Conservation (phyloP, 2,888 invertebrate genomes). For the Actias luna region DNA sequence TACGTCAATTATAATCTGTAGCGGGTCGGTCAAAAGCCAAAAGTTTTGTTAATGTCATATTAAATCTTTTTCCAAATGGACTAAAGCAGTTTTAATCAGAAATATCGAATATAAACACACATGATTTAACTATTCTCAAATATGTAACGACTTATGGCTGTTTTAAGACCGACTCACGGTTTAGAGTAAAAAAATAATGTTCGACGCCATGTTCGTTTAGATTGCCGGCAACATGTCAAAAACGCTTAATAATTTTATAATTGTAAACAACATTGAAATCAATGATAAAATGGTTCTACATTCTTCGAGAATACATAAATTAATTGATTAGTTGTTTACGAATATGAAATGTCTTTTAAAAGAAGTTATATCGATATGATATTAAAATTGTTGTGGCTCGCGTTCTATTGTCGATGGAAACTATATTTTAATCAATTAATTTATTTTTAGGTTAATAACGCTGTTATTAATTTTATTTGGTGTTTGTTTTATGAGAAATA, state of each 20-base stretch:
- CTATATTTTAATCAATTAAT: conserved; percentile 60
- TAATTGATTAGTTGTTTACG: conserved; percentile 41
- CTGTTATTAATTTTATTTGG: conserved; percentile 60
- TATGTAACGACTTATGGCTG: no score
- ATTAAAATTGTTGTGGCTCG: conserved; percentile 77
- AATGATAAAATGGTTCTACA: conserved; percentile 4
- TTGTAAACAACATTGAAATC: conserved; percentile 32
- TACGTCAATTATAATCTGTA: no score
- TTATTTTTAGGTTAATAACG: conserved; percentile 69
- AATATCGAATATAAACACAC: no score
- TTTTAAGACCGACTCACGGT: no score
- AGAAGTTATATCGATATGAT: conserved; percentile 71
- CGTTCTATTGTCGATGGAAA: conserved; percentile 53
- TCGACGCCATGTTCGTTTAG: background rate
- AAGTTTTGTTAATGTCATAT: no score
- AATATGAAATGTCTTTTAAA: conserved; percentile 50
- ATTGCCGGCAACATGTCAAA: conserved; percentile 25
- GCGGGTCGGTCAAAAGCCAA: no score
- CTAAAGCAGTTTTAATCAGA: no score
- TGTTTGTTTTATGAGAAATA: conserved; percentile 44
- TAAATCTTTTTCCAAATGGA: no score
- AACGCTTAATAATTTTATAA: conserved; percentile 47
- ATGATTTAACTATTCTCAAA: no score
- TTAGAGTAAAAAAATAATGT: no score
- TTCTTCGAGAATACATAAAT: conserved; percentile 15